Percentiles rank a stretch among this genome's conserved stretches.
These are phyloP conservation scores for Acrocera orbiculus DNA, from an alignment of 2,888 invertebrate species.

Conservation along the genomic window DNA sequence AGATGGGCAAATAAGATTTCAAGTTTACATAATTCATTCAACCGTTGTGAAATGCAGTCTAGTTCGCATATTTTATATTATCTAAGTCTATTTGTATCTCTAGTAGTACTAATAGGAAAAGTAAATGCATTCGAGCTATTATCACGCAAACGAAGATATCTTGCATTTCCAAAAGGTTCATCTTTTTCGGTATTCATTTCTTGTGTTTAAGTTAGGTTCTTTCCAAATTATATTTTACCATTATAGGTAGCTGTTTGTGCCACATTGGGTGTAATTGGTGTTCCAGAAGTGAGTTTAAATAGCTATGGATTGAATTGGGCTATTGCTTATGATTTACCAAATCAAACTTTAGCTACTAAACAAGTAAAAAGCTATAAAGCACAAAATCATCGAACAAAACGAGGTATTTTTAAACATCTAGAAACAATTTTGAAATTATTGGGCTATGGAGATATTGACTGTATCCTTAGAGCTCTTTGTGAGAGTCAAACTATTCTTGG, in stretches of 20 bases:
- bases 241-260: slow-evolving; percentile 38
- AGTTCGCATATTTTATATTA: too few relatives aligned
- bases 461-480: slow-evolving; percentile 53
- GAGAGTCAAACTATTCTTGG: too few relatives aligned
- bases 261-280: slow-evolving; percentile 40
- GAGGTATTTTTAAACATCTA: slow-evolving; percentile 51
- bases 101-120: neutral
- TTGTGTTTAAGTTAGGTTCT: neutral
- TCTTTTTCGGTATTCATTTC: slow-evolving; percentile 38
- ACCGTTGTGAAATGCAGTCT: too few relatives aligned
- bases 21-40: too few relatives aligned
- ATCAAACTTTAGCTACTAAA: slow-evolving; percentile 24
- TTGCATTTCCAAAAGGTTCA: slow-evolving; percentile 39
- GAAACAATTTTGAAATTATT: too few relatives aligned
- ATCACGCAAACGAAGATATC: slow-evolving; percentile 25
- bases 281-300: slow-evolving; percentile 38
- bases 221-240: too few relatives aligned
- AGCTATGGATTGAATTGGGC: slow-evolving; percentile 52
- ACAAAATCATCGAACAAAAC: slow-evolving; percentile 35
- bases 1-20: too few relatives aligned
- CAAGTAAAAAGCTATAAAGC: slow-evolving; percentile 6
- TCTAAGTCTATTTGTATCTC: neutral
- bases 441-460: slow-evolving; percentile 56
- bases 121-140: neutral
- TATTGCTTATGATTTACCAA: slow-evolving; percentile 45